These are phyloP conservation scores for Rhogogaster chlorosoma DNA, from an alignment of 2,888 invertebrate genomes.

Conservation along the genomic window DNA sequence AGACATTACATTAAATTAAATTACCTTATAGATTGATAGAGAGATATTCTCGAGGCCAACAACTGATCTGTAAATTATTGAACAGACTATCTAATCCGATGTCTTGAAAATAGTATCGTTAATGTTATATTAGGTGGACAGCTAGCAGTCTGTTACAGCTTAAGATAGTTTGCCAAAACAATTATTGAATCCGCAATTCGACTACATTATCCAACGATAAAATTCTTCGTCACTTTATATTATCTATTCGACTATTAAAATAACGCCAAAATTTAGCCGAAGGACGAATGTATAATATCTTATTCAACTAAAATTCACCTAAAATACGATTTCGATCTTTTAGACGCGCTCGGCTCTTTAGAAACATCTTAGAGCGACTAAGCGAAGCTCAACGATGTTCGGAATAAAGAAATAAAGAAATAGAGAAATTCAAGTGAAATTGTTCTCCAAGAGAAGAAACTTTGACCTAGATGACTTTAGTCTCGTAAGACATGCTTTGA, in stretches of 20 bases:
- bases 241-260: not conserved
- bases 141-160: slow-evolving; percentile 20
- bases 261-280: not conserved
- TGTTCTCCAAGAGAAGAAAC: too few species aligned
- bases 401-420: too few species aligned
- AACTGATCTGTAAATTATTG: not conserved
- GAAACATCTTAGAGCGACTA: too few species aligned
- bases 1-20: not conserved
- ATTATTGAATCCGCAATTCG: not conserved
- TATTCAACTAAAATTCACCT: too few species aligned
- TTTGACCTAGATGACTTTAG: too few species aligned
- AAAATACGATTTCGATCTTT: not conserved
- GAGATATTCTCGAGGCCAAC: not conserved
- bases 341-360: not conserved
- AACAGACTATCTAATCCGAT: not conserved
- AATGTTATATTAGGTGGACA: slow-evolving; percentile 19
- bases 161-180: not conserved
- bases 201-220: not conserved
- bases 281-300: not conserved
- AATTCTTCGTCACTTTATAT: not conserved
- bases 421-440: too few species aligned
- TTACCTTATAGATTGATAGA: not conserved
- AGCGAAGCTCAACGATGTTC: too few species aligned
- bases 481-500: too few species aligned
- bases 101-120: not conserved